Evolutionary conservation across 2,888 invertebrate genomes (phyloP).

Genomic region (Drosophila yooni): DNA sequence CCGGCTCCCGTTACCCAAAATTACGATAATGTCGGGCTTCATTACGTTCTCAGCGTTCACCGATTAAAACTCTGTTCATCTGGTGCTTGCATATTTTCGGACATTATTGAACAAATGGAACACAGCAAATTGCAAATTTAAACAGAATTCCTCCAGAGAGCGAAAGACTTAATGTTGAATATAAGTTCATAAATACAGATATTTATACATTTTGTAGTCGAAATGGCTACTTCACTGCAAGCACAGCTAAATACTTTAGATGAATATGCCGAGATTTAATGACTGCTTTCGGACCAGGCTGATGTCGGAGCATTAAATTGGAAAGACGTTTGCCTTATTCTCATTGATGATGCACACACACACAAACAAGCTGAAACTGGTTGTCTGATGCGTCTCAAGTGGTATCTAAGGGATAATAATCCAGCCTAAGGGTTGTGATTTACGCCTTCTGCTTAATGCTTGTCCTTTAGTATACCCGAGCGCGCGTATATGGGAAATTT

Average conservation of each 20-base stretch:
- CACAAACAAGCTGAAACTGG: slow-evolving; percentile 21
- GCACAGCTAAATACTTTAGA: not conserved
- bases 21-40: slow-evolving; percentile 22
- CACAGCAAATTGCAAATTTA: not conserved
- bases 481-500: not conserved
- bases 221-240: not conserved
- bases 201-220: not conserved
- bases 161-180: not conserved
- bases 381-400: slow-evolving; percentile 63
- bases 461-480: slow-evolving; percentile 11
- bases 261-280: slow-evolving; percentile 59
- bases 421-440: slow-evolving; percentile 51
- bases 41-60: slow-evolving; percentile 10
- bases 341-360: slow-evolving; percentile 39
- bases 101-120: not conserved
- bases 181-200: not conserved
- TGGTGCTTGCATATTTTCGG: not conserved
- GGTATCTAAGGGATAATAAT: slow-evolving; percentile 68
- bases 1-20: slow-evolving; percentile 12
- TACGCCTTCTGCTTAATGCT: slow-evolving; percentile 24
- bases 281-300: slow-evolving; percentile 51
- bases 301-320: slow-evolving; percentile 38
- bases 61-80: slow-evolving; percentile 5
- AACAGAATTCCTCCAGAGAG: not conserved
- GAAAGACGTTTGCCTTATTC: slow-evolving; percentile 18